Evolutionary conservation across 1,140 invertebrate genomes (phyloP).

Genomic region (Paraescarpia echinospica): DNA sequence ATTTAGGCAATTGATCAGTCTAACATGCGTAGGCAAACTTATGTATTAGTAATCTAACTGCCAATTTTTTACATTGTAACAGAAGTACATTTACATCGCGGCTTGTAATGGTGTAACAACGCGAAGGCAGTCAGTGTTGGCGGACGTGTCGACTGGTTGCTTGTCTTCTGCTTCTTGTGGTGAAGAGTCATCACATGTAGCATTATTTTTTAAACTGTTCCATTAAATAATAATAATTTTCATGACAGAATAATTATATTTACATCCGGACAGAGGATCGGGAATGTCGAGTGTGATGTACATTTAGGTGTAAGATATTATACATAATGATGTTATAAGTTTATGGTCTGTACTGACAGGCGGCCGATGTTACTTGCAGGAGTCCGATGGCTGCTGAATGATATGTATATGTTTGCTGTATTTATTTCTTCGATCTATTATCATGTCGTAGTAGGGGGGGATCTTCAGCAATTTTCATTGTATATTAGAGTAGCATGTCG

Average conservation of each 20-base stretch:
- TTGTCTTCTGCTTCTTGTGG: neutral
- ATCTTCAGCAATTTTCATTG: neutral
- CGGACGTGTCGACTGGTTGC: neutral
- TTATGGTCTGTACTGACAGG: neutral
- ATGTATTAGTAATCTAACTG: neutral
- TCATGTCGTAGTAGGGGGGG: neutral
- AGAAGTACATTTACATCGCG: neutral
- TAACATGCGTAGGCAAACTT: neutral
- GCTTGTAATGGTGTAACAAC: neutral
- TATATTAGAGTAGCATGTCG: neutral
- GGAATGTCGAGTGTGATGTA: neutral
- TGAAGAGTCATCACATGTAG: neutral
- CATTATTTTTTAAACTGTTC: neutral
- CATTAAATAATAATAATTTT: neutral
- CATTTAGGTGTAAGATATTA: conserved; percentile 4
- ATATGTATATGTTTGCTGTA: conserved; percentile 1
- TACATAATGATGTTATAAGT: neutral
- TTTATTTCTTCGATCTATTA: conserved; percentile 2
- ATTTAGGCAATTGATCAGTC: neutral
- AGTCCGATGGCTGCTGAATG: neutral
- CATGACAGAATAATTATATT: neutral
- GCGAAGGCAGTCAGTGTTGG: neutral
- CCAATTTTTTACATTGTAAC: neutral
- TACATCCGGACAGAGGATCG: neutral
- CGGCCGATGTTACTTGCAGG: neutral